phyloP scores from a whole-genome alignment of 2,888 invertebrate species.

The Steinernema carpocapsae region DNA sequence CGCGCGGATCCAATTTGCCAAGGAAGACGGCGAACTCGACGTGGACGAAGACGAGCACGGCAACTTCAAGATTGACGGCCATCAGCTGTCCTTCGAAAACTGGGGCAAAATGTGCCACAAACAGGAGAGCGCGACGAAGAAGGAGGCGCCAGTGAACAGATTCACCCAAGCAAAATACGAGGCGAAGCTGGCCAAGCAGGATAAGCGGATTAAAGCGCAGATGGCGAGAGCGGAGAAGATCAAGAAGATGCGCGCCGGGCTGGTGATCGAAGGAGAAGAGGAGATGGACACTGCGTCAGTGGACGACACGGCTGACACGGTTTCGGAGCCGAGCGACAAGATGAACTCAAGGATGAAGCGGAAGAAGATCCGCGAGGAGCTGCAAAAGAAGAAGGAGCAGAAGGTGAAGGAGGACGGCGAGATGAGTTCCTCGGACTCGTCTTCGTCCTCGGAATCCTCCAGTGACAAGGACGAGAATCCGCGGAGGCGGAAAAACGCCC shows the following conservation, averaged over 20 bases:
- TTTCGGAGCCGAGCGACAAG: neutral
- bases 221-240: neutral
- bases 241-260: slow-evolving; percentile 5
- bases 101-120: neutral
- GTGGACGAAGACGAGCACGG: slow-evolving; percentile 15
- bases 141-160: neutral
- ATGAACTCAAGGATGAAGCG: neutral
- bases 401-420: neutral
- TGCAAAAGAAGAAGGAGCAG: neutral
- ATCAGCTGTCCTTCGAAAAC: neutral
- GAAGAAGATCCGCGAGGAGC: neutral
- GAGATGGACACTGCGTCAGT: neutral
- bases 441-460: neutral
- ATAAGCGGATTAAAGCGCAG: neutral
- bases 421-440: neutral
- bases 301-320: neutral
- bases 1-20: neutral
- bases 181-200: neutral
- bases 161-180: slow-evolving; percentile 6
- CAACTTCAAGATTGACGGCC: neutral
- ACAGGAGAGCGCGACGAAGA: neutral
- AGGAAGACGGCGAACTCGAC: slow-evolving; percentile 15
- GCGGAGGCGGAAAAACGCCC: neutral
- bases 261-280: neutral
- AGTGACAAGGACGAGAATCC: neutral